Base-by-base conservation (phyloP, 1,140 invertebrate genomes). In the Arctopsyche grandis region DNA sequence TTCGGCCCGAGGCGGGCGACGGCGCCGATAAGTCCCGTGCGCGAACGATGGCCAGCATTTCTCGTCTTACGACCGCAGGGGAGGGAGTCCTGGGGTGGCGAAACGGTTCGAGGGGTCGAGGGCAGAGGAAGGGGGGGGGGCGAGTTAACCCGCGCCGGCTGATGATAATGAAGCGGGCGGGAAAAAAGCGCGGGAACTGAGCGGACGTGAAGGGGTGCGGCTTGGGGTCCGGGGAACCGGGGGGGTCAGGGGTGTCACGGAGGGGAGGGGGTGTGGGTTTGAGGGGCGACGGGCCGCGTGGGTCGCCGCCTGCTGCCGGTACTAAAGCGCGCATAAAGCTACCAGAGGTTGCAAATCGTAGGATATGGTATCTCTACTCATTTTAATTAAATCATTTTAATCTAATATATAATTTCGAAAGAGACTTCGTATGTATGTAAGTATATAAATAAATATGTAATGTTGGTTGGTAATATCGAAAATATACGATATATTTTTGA, bases 111-210 rank as follows among this genome's bases (percentile, higher is more conserved):
- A n/a, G n/a, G n/a, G 29, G 29, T 7, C 29, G 29, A 38, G 1
- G 29, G 29, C 3, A 38, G 1, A 7, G 29, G 21, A 19, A 0
- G 1, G 56, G 9, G 9, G 9, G n/a, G 56, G 56, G 7, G 9
- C 16, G 56, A 60, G 56, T 60, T 60, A 60, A 60, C 56, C 56
- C 56, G 56, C 29, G 29, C 56, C 56, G 56, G n/a, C 56, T 21
- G 56, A 60, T 60, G 56, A 60, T 60, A 60, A 60, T 60, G 56
- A 60, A 60, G 56, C n/a, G 56, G 56, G 56, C 12, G 48, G 48
- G 48, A 16, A 52, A 52, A n/a, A 52, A 52, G 48, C 48, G 48
- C 48, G 48, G 48, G 48, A 52, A 14, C 1, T 7, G 29, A 7
- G 48, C 1, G 48, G 48, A 16, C 48, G 12, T 19, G 21, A 19